phyloP scores from a whole-genome alignment of 2,113 vertebrate species.

The Pelecanoides urinatrix region DNA sequence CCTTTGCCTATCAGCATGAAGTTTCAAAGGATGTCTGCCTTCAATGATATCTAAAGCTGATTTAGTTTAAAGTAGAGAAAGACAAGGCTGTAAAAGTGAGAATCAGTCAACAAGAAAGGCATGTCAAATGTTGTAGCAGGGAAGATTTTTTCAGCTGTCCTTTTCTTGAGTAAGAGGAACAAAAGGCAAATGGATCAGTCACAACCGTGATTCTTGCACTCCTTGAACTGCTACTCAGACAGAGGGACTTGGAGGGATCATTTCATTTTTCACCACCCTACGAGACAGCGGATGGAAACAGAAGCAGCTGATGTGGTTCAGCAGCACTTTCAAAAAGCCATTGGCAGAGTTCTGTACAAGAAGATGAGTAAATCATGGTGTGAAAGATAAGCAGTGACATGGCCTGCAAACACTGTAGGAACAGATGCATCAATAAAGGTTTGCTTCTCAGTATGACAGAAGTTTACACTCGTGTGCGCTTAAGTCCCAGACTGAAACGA shows the following conservation, averaged over 20 bases:
- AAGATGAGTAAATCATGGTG: background rate
- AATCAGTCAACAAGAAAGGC: slow-evolving; percentile 14
- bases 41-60: background rate
- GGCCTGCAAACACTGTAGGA: background rate
- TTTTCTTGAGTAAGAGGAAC: background rate
- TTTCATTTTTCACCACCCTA: background rate
- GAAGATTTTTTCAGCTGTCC: background rate
- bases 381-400: background rate
- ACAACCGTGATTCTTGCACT: background rate
- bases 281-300: background rate
- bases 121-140: background rate
- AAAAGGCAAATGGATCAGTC: background rate
- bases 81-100: background rate
- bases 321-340: background rate
- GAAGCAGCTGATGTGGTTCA: background rate
- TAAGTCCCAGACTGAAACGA: background rate
- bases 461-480: background rate
- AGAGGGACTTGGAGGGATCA: rapidly evolving
- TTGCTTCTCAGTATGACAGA: background rate
- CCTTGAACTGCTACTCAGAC: background rate
- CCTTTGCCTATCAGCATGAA: background rate
- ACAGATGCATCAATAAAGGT: background rate
- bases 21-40: background rate
- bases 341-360: background rate
- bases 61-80: slow-evolving; percentile 26